These are phyloP conservation scores for Litoditis marina DNA, from an alignment of 2,888 invertebrate genomes.

Conservation along the genomic window DNA sequence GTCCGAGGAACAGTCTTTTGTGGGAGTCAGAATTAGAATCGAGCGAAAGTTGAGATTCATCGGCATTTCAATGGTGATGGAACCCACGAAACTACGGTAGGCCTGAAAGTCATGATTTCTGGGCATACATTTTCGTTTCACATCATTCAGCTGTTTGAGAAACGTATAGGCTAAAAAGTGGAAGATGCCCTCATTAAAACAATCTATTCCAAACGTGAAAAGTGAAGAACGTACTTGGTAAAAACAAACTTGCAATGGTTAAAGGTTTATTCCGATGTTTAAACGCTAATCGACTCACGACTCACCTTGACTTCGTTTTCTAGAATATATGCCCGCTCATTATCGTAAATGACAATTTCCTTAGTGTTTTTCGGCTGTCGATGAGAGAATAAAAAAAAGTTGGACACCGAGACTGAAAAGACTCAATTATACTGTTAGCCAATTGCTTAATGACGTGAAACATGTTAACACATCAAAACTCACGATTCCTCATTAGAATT, in stretches of 20 bases:
- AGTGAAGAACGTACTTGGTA: background rate
- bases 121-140: background rate
- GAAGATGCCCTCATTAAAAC: background rate
- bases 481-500: too few relatives aligned
- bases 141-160: too few relatives aligned
- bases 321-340: slow-evolving; percentile 19
- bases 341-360: slow-evolving; percentile 27
- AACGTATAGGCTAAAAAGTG: too few relatives aligned
- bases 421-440: too few relatives aligned
- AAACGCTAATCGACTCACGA: too few relatives aligned
- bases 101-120: slow-evolving; percentile 14
- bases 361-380: slow-evolving; percentile 30
- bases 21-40: slow-evolving; percentile 22
- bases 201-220: background rate
- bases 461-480: too few relatives aligned
- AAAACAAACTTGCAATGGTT: too few relatives aligned
- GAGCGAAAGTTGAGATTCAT: slow-evolving; percentile 40
- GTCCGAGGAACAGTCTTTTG: slow-evolving; percentile 14
- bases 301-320: slow-evolving; percentile 24
- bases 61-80: slow-evolving; percentile 27
- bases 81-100: slow-evolving; percentile 23
- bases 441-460: too few relatives aligned
- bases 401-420: slow-evolving; percentile 25
- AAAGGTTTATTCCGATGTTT: too few relatives aligned
- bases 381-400: slow-evolving; percentile 36